These are phyloP conservation scores for Staurois parvus DNA, from an alignment of 2,797 vertebrate genomes.

Conservation along the genomic window DNA sequence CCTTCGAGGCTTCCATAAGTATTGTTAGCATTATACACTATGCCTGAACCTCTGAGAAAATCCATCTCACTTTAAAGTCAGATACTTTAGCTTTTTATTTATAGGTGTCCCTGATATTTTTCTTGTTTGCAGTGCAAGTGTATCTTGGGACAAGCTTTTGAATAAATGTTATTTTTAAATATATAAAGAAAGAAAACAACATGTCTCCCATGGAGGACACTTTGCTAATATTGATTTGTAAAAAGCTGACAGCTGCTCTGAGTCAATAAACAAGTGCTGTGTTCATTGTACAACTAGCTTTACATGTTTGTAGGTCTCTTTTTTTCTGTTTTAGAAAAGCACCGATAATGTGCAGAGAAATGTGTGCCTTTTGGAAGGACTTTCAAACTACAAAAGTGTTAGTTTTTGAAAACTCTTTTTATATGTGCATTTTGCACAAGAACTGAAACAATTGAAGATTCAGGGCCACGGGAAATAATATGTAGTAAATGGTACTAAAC, in stretches of 20 bases:
- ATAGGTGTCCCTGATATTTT: constrained; percentile 13
- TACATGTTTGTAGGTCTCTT: neutral
- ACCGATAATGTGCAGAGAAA: neutral
- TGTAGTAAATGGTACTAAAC: no score
- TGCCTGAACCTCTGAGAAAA: neutral
- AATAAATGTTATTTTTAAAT: constrained; percentile 14
- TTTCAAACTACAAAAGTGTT: no score
- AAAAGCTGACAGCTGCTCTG: neutral
- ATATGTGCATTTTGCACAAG: no score
- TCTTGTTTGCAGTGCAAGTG: constrained; percentile 8
- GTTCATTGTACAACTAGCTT: neutral
- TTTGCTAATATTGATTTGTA: constrained; percentile 11
- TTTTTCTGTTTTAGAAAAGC: neutral
- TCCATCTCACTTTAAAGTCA: neutral
- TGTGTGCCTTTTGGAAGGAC: no score
- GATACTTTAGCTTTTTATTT: neutral
- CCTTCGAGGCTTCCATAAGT: neutral
- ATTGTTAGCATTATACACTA: neutral
- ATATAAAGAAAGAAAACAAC: constrained; percentile 15
- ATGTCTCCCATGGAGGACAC: neutral
- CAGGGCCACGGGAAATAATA: no score
- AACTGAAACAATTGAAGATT: no score
- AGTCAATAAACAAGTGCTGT: neutral
- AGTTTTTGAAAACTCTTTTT: no score
- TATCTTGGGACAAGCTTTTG: constrained; percentile 6